Percentiles rank a stretch among this genome's conserved stretches.
phyloP scores from a whole-genome alignment of 37 sponge, comb jelly and placozoan genomes.

The Theonella swinhoei region DNA sequence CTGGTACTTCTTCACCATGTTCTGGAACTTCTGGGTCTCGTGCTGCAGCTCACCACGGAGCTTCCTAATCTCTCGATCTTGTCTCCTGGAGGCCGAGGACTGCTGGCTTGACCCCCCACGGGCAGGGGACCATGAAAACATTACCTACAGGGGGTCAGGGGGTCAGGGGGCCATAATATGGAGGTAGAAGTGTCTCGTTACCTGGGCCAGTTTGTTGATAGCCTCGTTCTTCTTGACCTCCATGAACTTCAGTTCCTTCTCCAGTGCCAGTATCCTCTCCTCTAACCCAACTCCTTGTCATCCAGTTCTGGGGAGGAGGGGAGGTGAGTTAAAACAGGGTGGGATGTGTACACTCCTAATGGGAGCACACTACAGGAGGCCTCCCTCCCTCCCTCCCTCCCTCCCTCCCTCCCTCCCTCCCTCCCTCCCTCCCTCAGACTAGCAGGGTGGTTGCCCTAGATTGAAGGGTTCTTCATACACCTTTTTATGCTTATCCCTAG shows the following conservation, averaged over 20 bases:
- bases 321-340: background rate
- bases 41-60: conserved; percentile 62
- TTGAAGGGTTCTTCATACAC: too few relatives aligned
- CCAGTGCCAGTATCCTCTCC: conserved; percentile 32
- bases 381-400: background rate
- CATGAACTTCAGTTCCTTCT: background rate
- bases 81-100: conserved; percentile 20
- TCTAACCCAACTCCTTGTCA: conserved; percentile 4
- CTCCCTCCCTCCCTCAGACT: too few relatives aligned
- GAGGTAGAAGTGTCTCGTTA: background rate
- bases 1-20: conserved; percentile 63
- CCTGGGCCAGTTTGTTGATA: conserved; percentile 68
- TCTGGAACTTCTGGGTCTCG: conserved; percentile 41
- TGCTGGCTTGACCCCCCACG: background rate
- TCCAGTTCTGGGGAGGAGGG: conserved; percentile 26
- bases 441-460: too few relatives aligned
- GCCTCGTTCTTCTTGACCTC: conserved; percentile 66
- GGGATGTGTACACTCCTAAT: background rate
- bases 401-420: too few relatives aligned
- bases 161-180: background rate
- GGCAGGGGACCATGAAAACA: conserved; percentile 8
- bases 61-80: conserved; percentile 74
- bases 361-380: background rate
- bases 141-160: conserved; percentile 2
- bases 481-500: too few relatives aligned